phyloP scores from a whole-genome alignment of 2,113 vertebrate species.

The Haemorhous mexicanus region DNA sequence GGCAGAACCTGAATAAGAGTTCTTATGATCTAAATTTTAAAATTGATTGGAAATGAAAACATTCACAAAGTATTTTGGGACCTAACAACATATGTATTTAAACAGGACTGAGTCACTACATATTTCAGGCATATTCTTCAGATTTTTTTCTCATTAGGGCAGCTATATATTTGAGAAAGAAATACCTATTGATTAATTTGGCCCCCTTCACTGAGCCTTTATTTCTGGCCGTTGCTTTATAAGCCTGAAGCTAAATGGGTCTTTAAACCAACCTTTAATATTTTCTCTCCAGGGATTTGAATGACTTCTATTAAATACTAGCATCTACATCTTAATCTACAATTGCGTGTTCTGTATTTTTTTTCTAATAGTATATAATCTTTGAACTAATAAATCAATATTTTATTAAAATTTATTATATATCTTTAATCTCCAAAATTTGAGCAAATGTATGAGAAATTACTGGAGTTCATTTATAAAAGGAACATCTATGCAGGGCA shows the following conservation, averaged over 20 bases:
- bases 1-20: not conserved
- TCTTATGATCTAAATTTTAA: not conserved
- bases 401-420: not conserved
- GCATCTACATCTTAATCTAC: not conserved
- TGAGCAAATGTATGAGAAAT: not conserved
- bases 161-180: not conserved
- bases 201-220: not conserved
- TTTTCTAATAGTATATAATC: not conserved
- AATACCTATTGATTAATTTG: not conserved
- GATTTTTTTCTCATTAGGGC: not conserved
- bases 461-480: not conserved
- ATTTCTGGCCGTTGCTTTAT: not conserved
- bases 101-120: not conserved
- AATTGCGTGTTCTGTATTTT: not conserved
- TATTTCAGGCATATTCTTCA: not conserved
- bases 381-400: not conserved
- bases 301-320: not conserved
- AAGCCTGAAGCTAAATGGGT: not conserved
- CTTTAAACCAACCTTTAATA: not conserved
- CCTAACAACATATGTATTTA: not conserved
- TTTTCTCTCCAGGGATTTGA: not conserved
- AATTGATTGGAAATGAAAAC: not conserved
- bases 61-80: not conserved
- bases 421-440: not conserved
- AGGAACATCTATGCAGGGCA: not conserved